Conservation (phyloP, 1,140 invertebrate genomes). For the Drosophila trapezifrons region DNA sequence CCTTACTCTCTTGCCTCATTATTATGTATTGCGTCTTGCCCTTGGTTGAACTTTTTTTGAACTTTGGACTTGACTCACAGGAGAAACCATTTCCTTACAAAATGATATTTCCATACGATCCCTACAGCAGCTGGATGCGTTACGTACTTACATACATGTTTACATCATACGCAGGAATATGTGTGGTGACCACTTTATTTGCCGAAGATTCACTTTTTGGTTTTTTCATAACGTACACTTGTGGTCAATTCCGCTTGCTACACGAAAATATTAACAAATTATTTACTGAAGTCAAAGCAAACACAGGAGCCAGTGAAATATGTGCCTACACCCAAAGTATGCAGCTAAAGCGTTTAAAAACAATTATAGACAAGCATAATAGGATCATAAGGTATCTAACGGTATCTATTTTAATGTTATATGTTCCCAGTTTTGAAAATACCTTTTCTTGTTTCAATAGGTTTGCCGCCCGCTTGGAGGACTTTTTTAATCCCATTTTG, state of each 20-base stretch:
- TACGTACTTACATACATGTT: constrained; percentile 75
- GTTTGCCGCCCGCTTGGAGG: constrained; percentile 63
- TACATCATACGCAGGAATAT: constrained; percentile 78
- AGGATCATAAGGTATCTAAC: constrained; percentile 52
- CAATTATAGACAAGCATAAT: constrained; percentile 60
- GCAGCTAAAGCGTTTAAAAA: constrained; percentile 36
- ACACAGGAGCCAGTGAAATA: neutral
- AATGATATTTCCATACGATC: constrained; percentile 78
- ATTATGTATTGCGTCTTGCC: constrained; percentile 79
- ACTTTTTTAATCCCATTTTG: constrained; percentile 81
- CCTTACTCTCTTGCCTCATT: constrained; percentile 67
- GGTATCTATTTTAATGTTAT: neutral
- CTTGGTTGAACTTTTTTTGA: constrained; percentile 62
- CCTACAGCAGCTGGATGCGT: constrained; percentile 52
- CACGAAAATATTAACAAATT: constrained; percentile 61
- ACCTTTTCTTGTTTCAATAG: constrained; percentile 13
- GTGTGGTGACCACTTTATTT: constrained; percentile 82
- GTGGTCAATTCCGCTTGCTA: constrained; percentile 73
- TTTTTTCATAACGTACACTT: constrained; percentile 78
- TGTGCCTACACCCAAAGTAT: neutral
- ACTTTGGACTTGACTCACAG: constrained; percentile 22
- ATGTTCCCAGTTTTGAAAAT: neutral
- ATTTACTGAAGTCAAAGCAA: constrained; percentile 9
- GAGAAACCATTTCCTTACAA: constrained; percentile 81
- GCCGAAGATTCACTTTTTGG: constrained; percentile 80